Evolutionary conservation across 2,797 vertebrate species (phyloP).

Genomic region (Cirrhinus mrigala): DNA sequence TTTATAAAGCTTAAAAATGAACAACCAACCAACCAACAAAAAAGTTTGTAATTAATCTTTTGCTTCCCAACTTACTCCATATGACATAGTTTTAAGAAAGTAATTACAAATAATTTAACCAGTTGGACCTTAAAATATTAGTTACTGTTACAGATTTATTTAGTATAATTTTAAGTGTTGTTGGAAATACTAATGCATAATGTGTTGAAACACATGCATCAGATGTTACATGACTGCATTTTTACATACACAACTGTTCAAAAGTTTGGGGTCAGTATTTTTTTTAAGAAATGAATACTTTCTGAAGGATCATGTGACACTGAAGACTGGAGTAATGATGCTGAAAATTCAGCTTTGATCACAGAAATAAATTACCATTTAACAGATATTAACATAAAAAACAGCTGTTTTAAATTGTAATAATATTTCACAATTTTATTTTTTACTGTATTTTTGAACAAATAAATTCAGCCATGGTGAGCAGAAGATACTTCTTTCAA

Average conservation of each 20-base stretch:
- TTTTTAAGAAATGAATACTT: neutral
- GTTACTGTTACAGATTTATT: neutral
- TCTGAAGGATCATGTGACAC: neutral
- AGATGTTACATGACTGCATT: neutral
- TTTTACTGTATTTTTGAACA: neutral
- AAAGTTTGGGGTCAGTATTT: neutral
- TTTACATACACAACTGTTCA: neutral
- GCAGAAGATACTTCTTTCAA: too few relatives aligned
- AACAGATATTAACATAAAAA: neutral
- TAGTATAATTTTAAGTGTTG: neutral
- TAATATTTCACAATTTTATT: neutral
- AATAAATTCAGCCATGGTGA: too few relatives aligned
- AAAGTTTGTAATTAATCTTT: too few relatives aligned
- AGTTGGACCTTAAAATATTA: neutral
- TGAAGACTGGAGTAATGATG: conserved; percentile 8
- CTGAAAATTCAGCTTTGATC: neutral
- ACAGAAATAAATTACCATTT: neutral
- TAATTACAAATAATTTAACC: neutral
- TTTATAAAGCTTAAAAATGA: too few relatives aligned
- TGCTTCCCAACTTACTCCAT: too few relatives aligned
- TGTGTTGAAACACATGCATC: neutral
- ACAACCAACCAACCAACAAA: too few relatives aligned
- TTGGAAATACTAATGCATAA: neutral
- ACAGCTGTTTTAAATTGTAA: accelerated
- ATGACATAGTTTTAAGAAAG: neutral